phyloP scores from a whole-genome alignment of 92 coral and sea anemone species.

The Epizoanthus stellaris region DNA sequence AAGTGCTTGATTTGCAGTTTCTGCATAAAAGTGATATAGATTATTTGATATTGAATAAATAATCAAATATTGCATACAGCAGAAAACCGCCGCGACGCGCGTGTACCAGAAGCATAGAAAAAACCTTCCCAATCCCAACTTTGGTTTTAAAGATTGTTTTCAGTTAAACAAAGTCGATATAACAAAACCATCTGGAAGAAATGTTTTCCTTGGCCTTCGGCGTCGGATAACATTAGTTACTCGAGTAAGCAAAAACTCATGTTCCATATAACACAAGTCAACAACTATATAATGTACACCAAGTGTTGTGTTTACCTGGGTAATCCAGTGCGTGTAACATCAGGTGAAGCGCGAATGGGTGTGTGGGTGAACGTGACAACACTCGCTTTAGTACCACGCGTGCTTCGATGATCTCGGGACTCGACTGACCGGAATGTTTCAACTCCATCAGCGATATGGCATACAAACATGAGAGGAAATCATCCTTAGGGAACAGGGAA shows the following conservation, averaged over 20 bases:
- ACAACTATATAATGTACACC: neutral
- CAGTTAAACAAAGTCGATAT: too few relatives aligned
- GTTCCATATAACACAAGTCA: neutral
- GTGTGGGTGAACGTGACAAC: neutral
- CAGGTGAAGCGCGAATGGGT: neutral
- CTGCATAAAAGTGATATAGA: neutral
- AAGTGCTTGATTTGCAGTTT: neutral
- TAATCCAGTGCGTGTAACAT: slow-evolving; percentile 13
- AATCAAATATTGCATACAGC: too few relatives aligned
- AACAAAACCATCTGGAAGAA: too few relatives aligned
- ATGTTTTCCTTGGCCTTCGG: too few relatives aligned
- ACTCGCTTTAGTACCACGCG: neutral
- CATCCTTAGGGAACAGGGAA: slow-evolving; percentile 4
- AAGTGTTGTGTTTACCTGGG: neutral
- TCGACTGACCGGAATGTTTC: neutral
- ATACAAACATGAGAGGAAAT: neutral
- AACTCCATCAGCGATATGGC: neutral
- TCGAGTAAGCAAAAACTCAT: too few relatives aligned
- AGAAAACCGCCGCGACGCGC: too few relatives aligned
- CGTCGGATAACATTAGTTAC: too few relatives aligned
- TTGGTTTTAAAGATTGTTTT: too few relatives aligned
- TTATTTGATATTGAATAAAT: neutral
- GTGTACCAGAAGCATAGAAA: too few relatives aligned
- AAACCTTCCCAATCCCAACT: too few relatives aligned
- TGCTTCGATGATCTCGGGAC: neutral